Base-by-base conservation (phyloP, 2,888 invertebrate genomes). In the Leucania comma region DNA sequence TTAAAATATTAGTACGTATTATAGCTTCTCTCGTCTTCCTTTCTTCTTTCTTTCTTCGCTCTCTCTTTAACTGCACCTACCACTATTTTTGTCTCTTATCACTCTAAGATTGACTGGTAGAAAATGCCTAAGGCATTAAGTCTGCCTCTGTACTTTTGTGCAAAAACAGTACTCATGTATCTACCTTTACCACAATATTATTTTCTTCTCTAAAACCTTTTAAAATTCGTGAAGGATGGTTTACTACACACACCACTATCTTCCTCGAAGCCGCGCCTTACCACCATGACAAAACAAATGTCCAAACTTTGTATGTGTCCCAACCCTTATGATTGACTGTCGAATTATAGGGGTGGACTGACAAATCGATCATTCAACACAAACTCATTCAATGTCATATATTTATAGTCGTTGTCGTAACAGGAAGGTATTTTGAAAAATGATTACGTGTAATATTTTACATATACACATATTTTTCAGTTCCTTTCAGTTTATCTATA, bases 261-360 rank as follows among this genome's bases (percentile, higher is more conserved):
- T 12, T 56, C 54, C n/a, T 63, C 6, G 0, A n/a, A 50, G 12
- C 0, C 12, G 2, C 38, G 14, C 6, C 57, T 3, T 53, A 72
- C 53, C 9, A 48, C 65, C 26, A 63, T 35, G 54, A 68, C 75
- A 56, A 60, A 75, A 78, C 60, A 60, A 80, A 80, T 69, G 60
- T 46, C 53, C 51, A 61, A 76, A 77, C 68, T 68, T 81, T 68
- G 65, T 80, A 38, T 48, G 56, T 48, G 56, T 50, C 59, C 38
- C 53, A 38, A 38, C 57, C 67, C 71, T 77, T 56, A 67, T 76
- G 77, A 79, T 81, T 64, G 67, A 76, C 81, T 68, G 65, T 32
- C 61, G 65, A 68, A 81, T 81, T 76, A 78, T 54, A 51, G n/a
- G 67, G 61, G 66, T 63, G 35, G 62, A 29, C 50, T 67, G 64